These are phyloP conservation scores for Menidia beryllina DNA, from an alignment of 2,113 vertebrate genomes.

Conservation along the genomic window DNA sequence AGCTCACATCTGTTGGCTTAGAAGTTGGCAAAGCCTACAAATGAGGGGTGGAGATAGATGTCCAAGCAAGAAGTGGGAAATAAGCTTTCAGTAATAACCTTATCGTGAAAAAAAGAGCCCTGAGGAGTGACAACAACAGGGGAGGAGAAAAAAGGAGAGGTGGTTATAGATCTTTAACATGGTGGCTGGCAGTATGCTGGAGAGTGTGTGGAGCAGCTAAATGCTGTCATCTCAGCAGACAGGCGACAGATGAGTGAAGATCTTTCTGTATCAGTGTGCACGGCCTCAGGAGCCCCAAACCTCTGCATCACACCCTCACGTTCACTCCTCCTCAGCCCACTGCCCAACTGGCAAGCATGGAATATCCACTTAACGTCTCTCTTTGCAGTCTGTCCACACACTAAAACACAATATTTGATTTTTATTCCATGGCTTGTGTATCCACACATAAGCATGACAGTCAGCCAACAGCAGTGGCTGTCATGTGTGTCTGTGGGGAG, in stretches of 20 bases:
- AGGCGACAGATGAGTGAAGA: slow-evolving; percentile 64
- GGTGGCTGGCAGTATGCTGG: slow-evolving; percentile 43
- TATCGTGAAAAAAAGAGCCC: slow-evolving; percentile 3
- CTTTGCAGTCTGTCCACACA: slow-evolving; percentile 57
- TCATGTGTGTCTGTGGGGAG: slow-evolving; percentile 56
- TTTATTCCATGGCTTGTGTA: slow-evolving; percentile 15
- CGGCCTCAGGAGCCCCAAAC: slow-evolving; percentile 55
- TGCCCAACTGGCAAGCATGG: slow-evolving; percentile 69
- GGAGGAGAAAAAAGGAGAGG: slow-evolving; percentile 4
- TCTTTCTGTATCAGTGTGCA: slow-evolving; percentile 51
- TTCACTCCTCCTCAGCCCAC: slow-evolving; percentile 57
- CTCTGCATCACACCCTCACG: slow-evolving; percentile 36
- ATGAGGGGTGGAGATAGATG: slow-evolving; percentile 25
- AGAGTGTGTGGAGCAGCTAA: slow-evolving; percentile 55
- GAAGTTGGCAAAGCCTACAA: slow-evolving; percentile 38
- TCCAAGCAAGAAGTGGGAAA: slow-evolving; percentile 28
- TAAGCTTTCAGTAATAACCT: slow-evolving; percentile 20
- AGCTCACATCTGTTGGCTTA: slow-evolving; percentile 55
- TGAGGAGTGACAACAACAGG: slow-evolving; percentile 23
- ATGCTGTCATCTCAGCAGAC: slow-evolving; percentile 68
- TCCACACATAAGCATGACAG: slow-evolving; percentile 36
- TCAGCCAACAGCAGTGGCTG: slow-evolving; percentile 45
- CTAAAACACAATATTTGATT: slow-evolving; percentile 30
- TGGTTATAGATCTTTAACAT: slow-evolving; percentile 24
- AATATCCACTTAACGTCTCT: slow-evolving; percentile 65